Evolutionary conservation across 2,888 invertebrate species (phyloP).

Genomic region (Ernsta delagoae): DNA sequence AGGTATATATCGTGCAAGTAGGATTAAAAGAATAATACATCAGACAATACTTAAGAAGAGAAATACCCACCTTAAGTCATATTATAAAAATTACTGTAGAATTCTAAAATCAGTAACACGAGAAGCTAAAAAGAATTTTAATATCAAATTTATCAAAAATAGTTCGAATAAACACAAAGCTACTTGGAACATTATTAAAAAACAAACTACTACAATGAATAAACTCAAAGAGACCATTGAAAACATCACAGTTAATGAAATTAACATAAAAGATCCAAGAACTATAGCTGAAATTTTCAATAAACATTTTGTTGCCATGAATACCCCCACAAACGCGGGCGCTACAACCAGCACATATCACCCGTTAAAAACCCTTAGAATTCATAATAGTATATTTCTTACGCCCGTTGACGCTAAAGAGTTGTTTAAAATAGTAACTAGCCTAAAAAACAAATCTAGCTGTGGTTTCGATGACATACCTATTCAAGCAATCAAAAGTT

Average conservation of each 20-base stretch:
- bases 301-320: slow-evolving; percentile 10
- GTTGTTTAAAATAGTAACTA: background rate
- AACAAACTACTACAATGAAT: slow-evolving; percentile 4
- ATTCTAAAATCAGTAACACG: background rate
- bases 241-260: background rate
- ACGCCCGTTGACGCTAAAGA: background rate
- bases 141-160: slow-evolving; percentile 7
- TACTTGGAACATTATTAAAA: slow-evolving; percentile 2
- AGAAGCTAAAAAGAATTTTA: slow-evolving; percentile 1
- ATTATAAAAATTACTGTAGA: background rate
- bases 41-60: background rate
- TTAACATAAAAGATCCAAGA: background rate
- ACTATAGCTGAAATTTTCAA: slow-evolving; percentile 6
- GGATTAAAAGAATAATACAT: background rate
- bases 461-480: slow-evolving; percentile 7
- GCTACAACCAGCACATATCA: background rate
- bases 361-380: background rate
- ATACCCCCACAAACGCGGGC: background rate
- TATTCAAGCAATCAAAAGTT: background rate
- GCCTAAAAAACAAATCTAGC: background rate
- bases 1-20: slow-evolving; percentile 7
- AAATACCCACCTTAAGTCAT: background rate
- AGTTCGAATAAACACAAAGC: slow-evolving; percentile 1
- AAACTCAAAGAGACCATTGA: background rate
- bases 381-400: background rate